Percentiles rank a stretch among this genome's conserved stretches.
Conservation (phyloP, 2,888 invertebrate species). For the Muscina levida region DNA sequence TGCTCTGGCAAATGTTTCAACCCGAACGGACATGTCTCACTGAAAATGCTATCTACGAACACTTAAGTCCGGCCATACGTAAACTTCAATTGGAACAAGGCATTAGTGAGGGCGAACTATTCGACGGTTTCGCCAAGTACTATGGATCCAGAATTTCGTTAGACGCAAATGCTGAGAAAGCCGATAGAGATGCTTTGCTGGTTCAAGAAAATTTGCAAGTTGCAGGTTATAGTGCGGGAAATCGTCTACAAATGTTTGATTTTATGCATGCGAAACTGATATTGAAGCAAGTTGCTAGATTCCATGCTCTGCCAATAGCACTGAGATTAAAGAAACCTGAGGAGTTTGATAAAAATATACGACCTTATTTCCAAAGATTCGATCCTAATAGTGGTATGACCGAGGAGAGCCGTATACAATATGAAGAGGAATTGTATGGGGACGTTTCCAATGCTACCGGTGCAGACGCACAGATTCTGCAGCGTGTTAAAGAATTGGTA, state of each 20-base stretch:
- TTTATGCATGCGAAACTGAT: constrained; percentile 80
- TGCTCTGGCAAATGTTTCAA: constrained; percentile 81
- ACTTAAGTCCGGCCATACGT: constrained; percentile 80
- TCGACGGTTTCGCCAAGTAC: constrained; percentile 81
- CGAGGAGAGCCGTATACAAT: constrained; percentile 31
- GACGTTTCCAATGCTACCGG: constrained; percentile 67
- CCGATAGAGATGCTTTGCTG: constrained; percentile 83
- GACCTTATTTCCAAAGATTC: constrained; percentile 76
- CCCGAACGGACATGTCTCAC: constrained; percentile 82
- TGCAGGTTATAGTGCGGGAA: constrained; percentile 81
- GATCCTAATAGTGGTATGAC: constrained; percentile 68
- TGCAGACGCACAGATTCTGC: constrained; percentile 63
- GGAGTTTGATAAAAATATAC: constrained; percentile 78
- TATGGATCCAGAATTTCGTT: constrained; percentile 81
- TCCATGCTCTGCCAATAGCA: constrained; percentile 83
- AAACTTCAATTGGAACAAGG: constrained; percentile 81
- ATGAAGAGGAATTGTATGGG: constrained; percentile 58
- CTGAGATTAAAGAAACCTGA: constrained; percentile 80
- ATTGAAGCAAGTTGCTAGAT: constrained; percentile 81
- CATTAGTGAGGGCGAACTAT: constrained; percentile 77
- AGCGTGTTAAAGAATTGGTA: constrained; percentile 68
- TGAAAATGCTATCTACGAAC: constrained; percentile 82
- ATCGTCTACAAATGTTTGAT: constrained; percentile 81
- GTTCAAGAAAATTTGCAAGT: constrained; percentile 82
- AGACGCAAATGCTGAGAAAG: constrained; percentile 71